These are phyloP conservation scores for Tenodera sinensis DNA, from an alignment of 2,888 invertebrate species.

Conservation along the genomic window DNA sequence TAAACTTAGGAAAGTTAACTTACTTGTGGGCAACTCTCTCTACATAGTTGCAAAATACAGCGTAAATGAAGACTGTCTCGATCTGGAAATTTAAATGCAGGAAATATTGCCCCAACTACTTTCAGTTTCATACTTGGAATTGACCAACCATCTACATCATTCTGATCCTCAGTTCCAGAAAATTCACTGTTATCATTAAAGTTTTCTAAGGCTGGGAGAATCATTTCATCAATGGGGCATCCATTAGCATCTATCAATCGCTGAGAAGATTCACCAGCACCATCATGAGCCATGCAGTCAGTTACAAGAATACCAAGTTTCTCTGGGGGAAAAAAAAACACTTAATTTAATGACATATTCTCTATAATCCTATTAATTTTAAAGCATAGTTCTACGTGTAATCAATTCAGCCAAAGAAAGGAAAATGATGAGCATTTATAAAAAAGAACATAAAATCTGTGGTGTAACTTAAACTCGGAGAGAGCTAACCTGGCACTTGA, in stretches of 20 bases:
- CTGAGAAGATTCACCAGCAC: slow-evolving; percentile 70
- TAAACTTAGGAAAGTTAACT: not conserved
- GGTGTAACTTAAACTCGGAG: no score
- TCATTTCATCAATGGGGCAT: slow-evolving; percentile 67
- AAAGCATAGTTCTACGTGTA: no score
- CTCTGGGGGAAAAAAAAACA: slow-evolving; percentile 42
- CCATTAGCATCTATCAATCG: slow-evolving; percentile 69
- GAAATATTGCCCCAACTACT: slow-evolving; percentile 59
- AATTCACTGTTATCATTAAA: not conserved
- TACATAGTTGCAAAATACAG: slow-evolving; percentile 75
- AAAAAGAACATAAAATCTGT: no score
- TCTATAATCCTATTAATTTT: not conserved
- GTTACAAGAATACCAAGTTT: slow-evolving; percentile 71
- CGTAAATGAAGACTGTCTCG: slow-evolving; percentile 70
- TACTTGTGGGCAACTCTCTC: slow-evolving; percentile 54
- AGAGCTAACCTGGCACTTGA: no score
- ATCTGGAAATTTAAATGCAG: slow-evolving; percentile 81
- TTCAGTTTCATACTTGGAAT: slow-evolving; percentile 34
- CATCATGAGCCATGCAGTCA: slow-evolving; percentile 76
- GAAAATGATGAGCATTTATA: no score
- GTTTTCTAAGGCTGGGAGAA: slow-evolving; percentile 52
- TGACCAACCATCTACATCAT: not conserved
- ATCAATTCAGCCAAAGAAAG: no score
- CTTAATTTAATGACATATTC: not conserved
- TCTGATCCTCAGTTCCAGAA: not conserved